Base-by-base conservation (phyloP, 1,140 invertebrate species). In the Cecropterus lyciades region DNA sequence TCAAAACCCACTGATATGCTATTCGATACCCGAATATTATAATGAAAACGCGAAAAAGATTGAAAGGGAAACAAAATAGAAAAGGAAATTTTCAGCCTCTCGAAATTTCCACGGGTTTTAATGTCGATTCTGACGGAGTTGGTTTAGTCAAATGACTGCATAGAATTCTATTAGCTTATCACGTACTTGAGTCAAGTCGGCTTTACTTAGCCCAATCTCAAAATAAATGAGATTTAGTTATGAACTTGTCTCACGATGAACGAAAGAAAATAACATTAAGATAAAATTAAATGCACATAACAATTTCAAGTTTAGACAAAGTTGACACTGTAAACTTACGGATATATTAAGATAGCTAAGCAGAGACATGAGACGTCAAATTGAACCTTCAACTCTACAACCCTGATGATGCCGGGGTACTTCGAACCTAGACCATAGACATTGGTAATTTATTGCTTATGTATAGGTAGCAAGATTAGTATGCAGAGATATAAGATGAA, bases 71-170 rank as follows among this genome's bases (percentile, higher is more conserved):
- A 66, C 37, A 45, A 24, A 55, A 55, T 55, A 55, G 52, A 10
- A 62, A 20, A 45, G 30, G 45, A 49, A 59, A 59, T 45, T 59
- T 59, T 59, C 43, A 27, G 37, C 42, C 49, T 17, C 13, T 15
- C 30, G 17, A 53, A 64, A 33, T 55, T 65, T 65, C 42, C 27
- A 7, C 16, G 43, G 53, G 57, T 57, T 66, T 66, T 57, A 57
- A 64, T 69, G 49, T 20, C 13, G 53, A 66, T 63, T 69, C 43
- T 24, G 49, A n/a, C 45, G 16, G 27, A 66, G 52, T 69, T 69
- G 51, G 52, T 57, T 57, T 62, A 53, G 56, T 68, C 20, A 62
- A 62, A 62, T 68, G 49, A 62, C 51, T 68, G 57, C 46, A 68
- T 53, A 53, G 43, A 62, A 68, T 62, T 68, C 24, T 53, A 55